Base-by-base conservation (phyloP, 2,888 invertebrate genomes). In the Hemicrepidius hirtus region DNA sequence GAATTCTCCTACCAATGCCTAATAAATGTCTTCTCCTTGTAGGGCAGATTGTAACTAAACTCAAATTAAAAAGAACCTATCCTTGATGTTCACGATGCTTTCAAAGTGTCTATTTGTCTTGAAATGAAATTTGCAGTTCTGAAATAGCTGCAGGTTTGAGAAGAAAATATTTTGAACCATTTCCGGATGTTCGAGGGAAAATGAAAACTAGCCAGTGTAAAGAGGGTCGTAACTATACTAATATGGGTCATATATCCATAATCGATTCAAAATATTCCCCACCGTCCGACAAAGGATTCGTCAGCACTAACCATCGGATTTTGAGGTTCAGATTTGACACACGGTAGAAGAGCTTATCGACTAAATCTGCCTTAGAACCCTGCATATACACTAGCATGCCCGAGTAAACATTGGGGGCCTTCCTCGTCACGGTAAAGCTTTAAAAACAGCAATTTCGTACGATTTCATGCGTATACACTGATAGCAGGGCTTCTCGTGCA, bases 401-500 rank as follows among this genome's bases (percentile, higher is more conserved):
- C 57, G 57, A 67, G 67, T 57, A 46, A 57, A 57, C 67, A 65
- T 65, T 53, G 28, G 20, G 21, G 49, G 50, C 53, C 53, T 37
- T 64, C 46, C 40, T 16, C 40, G 37, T 40, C 40, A 65, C 53
- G 24, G 50, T 63, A 49, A 46, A 63, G 63, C 63, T 53, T 50
- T 50, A 53, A 65, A 65, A 65, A 50, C 65, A 41, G 32, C 60
- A 60, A 60, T 60, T 40, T 65, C 65, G 49, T 49, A 63, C 49
- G 63, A 63, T 63, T 49, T 63, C 63, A 63, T 49, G 63, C 63
- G 63, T 46, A 49, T 63, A 63, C 63, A 63, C 49, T 37, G 35
- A 63, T 32, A 63, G 16, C n/a, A 59, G 21, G 28, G 10, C 40
- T 60, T 21, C 16, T 28, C 37, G 12, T 60, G 21, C 40, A 13